These are phyloP conservation scores for Pocillopora damicornis DNA, from an alignment of 64 coral and sea anemone species.

Conservation along the genomic window DNA sequence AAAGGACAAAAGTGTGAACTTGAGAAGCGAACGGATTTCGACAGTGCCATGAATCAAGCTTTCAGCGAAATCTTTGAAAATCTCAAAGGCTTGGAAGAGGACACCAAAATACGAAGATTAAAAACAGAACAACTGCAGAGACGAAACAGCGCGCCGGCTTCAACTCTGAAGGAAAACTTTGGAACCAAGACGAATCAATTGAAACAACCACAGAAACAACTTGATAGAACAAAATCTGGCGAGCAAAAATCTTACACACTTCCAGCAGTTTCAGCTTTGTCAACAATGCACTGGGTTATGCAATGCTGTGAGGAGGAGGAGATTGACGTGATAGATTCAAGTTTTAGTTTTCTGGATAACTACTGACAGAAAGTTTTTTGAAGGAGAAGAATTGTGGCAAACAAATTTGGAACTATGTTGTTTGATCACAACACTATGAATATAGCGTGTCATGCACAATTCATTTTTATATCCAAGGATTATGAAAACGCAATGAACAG, in stretches of 20 bases:
- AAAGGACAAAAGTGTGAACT: not conserved
- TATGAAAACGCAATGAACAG: no score
- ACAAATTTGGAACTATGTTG: not conserved
- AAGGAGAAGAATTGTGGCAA: not conserved
- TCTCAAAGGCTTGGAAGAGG: constrained; percentile 25
- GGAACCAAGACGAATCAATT: not conserved
- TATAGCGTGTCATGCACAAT: no score
- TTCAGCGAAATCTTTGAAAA: constrained; percentile 31
- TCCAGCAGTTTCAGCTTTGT: not conserved
- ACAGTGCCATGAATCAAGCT: constrained; percentile 14
- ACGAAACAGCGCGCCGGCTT: constrained; percentile 10
- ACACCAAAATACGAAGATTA: not conserved
- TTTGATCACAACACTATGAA: not conserved
- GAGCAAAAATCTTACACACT: not conserved
- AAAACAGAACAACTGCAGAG: not conserved
- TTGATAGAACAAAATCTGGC: not conserved
- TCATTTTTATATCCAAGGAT: no score
- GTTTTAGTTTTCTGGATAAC: not conserved
- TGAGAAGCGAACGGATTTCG: not conserved
- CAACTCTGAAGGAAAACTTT: not conserved
- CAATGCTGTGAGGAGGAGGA: constrained; percentile 1
- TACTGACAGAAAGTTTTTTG: not conserved
- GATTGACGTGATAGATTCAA: not conserved
- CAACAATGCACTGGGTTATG: constrained; percentile 18
- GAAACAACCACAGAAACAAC: not conserved